These are phyloP conservation scores for Gymnobelideus leadbeateri DNA, from an alignment of 2,113 vertebrate species.

Conservation along the genomic window DNA sequence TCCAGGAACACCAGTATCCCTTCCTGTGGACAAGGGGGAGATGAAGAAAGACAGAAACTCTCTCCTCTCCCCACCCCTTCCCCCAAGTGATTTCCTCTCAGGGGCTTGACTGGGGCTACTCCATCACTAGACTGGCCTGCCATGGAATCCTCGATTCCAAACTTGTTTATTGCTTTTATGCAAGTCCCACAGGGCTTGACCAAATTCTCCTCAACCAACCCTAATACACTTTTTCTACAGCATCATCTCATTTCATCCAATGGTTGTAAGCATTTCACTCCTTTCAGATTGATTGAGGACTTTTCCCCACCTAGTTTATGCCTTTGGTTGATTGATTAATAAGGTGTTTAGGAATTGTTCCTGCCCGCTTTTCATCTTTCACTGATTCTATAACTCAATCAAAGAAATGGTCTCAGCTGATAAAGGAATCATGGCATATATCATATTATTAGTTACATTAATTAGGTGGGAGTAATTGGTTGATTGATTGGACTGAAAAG, in stretches of 20 bases:
- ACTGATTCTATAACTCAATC: neutral
- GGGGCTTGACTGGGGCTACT: neutral
- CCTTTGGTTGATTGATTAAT: neutral
- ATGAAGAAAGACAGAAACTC: neutral
- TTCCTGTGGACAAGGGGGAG: neutral
- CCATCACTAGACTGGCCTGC: neutral
- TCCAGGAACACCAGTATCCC: neutral
- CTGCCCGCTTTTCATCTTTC: neutral
- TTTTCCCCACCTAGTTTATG: neutral
- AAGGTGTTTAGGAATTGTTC: neutral
- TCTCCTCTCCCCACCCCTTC: neutral
- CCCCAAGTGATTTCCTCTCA: neutral
- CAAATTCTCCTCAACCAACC: neutral
- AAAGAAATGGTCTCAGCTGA: neutral
- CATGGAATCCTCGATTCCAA: neutral
- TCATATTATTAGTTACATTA: neutral
- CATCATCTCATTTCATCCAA: neutral
- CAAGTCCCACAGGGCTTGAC: neutral
- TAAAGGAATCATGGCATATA: neutral
- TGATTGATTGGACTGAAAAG: neutral
- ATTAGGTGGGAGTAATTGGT: neutral
- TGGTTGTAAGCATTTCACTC: neutral
- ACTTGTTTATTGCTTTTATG: neutral
- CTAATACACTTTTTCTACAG: neutral
- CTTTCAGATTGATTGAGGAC: neutral